Conservation (phyloP, 1,140 invertebrate species). For the Nixonia krombeini region DNA sequence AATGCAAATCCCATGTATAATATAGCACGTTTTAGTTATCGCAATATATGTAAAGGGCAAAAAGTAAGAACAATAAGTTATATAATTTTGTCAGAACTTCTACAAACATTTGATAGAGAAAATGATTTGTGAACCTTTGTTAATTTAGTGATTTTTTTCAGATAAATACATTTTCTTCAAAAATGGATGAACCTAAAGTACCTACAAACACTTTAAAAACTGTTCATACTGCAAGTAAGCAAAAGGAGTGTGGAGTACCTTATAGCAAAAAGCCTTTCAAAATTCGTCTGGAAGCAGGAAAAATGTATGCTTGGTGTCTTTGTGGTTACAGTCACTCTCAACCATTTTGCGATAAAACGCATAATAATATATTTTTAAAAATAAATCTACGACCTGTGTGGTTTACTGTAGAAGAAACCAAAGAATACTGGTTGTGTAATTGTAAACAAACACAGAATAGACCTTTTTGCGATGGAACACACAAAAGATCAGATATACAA, state of each 20-base stretch:
- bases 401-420: conserved; percentile 89
- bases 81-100: too few species aligned
- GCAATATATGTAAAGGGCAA: too few species aligned
- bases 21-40: too few species aligned
- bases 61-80: too few species aligned
- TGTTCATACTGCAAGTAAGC: conserved; percentile 74
- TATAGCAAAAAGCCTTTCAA: conserved; percentile 94
- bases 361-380: conserved; percentile 83
- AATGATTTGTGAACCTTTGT: too few species aligned
- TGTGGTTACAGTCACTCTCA: conserved; percentile 94
- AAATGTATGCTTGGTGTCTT: conserved; percentile 94
- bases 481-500: conserved; percentile 73
- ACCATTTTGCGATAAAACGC: conserved; percentile 95
- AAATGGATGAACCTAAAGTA: conserved; percentile 67
- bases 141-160: too few species aligned
- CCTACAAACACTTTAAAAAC: conserved; percentile 77
- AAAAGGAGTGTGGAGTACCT: conserved; percentile 79
- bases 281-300: conserved; percentile 80
- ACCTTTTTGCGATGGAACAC: conserved; percentile 98
- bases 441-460: conserved; percentile 96
- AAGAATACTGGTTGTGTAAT: conserved; percentile 98
- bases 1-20: too few species aligned
- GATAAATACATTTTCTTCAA: not conserved
- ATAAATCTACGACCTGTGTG: conserved; percentile 82
- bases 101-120: too few species aligned